These are phyloP conservation scores for Rambutsinella grinnellia DNA, from an alignment of 2,888 invertebrate species.

Conservation along the genomic window DNA sequence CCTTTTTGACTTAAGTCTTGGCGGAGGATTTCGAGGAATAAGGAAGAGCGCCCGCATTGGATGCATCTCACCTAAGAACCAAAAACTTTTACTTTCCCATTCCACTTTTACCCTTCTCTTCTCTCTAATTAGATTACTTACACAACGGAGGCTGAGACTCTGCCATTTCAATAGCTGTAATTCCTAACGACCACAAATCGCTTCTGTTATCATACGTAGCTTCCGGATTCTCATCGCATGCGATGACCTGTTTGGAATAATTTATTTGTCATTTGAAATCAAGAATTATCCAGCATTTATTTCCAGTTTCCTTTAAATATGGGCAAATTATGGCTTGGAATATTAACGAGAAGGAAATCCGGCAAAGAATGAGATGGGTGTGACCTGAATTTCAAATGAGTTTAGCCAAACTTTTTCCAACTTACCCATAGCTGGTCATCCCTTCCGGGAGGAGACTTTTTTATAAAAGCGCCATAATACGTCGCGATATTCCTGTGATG, in stretches of 20 bases:
- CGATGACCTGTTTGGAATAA: conserved; percentile 81
- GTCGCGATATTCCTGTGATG: conserved; percentile 89
- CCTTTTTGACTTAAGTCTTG: conserved; percentile 88
- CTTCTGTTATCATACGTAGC: conserved; percentile 99
- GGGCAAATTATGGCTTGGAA: no score
- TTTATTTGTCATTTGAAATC: conserved; percentile 75
- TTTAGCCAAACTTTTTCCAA: background rate
- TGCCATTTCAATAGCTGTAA: conserved; percentile 99
- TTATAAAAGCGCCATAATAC: conserved; percentile 99
- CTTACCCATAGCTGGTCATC: conserved; percentile 97
- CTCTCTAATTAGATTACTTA: conserved; percentile 73
- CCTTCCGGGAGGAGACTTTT: conserved; percentile 98
- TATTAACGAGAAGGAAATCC: no score
- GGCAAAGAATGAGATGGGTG: background rate
- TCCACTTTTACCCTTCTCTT: no score
- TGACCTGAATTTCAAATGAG: background rate
- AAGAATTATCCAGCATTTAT: conserved; percentile 98
- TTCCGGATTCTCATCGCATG: conserved; percentile 99
- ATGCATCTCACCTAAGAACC: conserved; percentile 70
- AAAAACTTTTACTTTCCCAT: background rate
- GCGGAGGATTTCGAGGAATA: conserved; percentile 98
- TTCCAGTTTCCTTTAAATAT: no score
- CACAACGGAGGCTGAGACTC: conserved; percentile 99
- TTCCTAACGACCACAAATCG: conserved; percentile 92
- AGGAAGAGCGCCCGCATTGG: conserved; percentile 99